Evolutionary conservation across 2,888 invertebrate genomes (phyloP), one percentile per base, ranked within the genome.

Genomic region (Cecidostiba fungosa): DNA sequence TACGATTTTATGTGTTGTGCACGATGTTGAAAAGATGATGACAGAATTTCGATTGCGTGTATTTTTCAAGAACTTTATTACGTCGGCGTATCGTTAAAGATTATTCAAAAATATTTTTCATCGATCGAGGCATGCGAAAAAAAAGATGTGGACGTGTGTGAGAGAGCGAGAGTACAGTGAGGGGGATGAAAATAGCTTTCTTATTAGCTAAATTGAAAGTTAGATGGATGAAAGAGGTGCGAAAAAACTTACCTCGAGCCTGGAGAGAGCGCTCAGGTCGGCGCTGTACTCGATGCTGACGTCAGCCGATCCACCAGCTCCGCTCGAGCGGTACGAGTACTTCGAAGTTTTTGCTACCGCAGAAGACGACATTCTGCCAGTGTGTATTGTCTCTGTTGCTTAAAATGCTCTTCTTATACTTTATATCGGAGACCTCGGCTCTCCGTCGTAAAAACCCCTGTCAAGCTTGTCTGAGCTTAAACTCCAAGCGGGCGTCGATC

Each of bases 251-350:
- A 98, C 98, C 98, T 98, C 98, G 95, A 98, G 96, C 94, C 98
- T 97, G 95, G 98, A 97, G 94, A 98, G 96, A 94, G 98, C 97
- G 95, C 97, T 97, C 95, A 98, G 95, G 95, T 98, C 98, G 95
- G 97, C 96, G 95, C 96, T 96, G 95, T 98, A 98, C 95, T 98
- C 98, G 95, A 98, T 98, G 96, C 97, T 98, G 94, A 98, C 97
- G 95, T 98, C 98, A 94, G 97, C 97, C 89, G 94, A 93, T 87
- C 95, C 95, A 92, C 95, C 96, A 94, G 96, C 96, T 93, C 97
- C 97, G 93, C 96, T 96, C 94, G 97, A 97, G 94, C 98, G 97
- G 95, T 98, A 98, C 94, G 96, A 96, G 95, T 98, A 98, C 95
- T 97, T 98, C 94, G 97, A 97, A 93, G 96, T 95, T 95, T 97